Evolutionary conservation across 2,797 vertebrate genomes (phyloP).

Genomic region (Pseudotriccus pelzelni): DNA sequence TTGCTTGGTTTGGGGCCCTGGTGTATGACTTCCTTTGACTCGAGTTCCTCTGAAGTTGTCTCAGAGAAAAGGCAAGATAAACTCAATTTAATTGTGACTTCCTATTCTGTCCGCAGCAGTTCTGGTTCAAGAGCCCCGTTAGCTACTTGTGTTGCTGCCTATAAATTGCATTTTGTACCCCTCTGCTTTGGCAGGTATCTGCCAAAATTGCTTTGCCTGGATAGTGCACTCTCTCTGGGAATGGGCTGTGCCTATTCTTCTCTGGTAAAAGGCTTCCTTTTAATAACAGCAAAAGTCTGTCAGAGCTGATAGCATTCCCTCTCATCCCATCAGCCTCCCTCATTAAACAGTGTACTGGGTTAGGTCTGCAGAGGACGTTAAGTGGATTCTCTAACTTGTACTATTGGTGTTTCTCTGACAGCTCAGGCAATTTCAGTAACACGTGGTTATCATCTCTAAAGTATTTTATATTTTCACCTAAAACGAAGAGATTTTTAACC

Average conservation of each 20-base stretch:
- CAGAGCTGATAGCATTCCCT: not conserved
- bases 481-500: not conserved
- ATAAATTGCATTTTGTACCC: not conserved
- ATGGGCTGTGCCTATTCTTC: not conserved
- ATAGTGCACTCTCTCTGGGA: not conserved
- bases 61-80: not conserved
- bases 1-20: not conserved
- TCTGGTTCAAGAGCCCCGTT: not conserved
- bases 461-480: not conserved
- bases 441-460: not conserved
- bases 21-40: not conserved
- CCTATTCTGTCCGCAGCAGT: not conserved
- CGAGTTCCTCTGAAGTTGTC: not conserved
- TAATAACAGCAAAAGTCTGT: not conserved
- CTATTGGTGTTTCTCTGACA: not conserved
- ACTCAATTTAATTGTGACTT: rapidly evolving
- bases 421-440: not conserved
- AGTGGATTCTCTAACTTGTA: not conserved
- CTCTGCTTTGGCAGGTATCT: not conserved
- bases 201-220: not conserved
- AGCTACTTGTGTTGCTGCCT: not conserved
- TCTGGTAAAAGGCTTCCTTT: not conserved
- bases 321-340: not conserved
- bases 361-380: not conserved
- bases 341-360: not conserved